Evolutionary conservation across 1,140 invertebrate species (phyloP).

Genomic region (Drosophila setifemur): DNA sequence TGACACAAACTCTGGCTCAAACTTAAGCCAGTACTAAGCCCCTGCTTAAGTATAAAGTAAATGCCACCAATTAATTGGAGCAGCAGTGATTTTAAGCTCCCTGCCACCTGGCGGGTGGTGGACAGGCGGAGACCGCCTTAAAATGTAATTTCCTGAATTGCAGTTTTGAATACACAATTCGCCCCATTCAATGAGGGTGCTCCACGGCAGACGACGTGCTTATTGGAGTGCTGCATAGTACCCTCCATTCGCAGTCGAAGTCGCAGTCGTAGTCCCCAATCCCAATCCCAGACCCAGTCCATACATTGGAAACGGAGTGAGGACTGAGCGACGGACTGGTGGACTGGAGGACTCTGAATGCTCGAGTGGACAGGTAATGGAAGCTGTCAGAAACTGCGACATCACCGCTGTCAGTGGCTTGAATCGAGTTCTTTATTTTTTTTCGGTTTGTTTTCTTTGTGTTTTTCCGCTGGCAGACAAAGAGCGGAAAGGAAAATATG

Average conservation of each 20-base stretch:
- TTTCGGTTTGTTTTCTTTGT: background rate
- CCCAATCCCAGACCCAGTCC: background rate
- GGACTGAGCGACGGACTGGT: background rate
- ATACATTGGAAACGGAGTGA: background rate
- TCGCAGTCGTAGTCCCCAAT: background rate
- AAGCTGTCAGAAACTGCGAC: conserved; percentile 54
- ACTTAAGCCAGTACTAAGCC: conserved; percentile 9
- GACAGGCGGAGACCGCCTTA: conserved; percentile 13
- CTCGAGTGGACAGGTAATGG: conserved; percentile 46
- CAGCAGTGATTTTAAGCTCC: conserved; percentile 55
- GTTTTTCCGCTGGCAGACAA: conserved; percentile 11
- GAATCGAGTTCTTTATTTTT: background rate
- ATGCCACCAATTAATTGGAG: conserved; percentile 35
- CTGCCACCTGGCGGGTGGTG: conserved; percentile 22
- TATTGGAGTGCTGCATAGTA: conserved; percentile 20
- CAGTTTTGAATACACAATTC: conserved; percentile 66
- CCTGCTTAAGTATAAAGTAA: conserved; percentile 21
- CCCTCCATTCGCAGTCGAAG: background rate
- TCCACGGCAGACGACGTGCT: conserved; percentile 38
- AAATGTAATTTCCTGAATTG: conserved; percentile 60
- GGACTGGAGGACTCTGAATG: conserved; percentile 29
- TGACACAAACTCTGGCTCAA: background rate
- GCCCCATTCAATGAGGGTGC: conserved; percentile 25
- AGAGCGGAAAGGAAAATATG: conserved; percentile 30
- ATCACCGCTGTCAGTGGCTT: conserved; percentile 42